Evolutionary conservation across 2,888 invertebrate species (phyloP).

Genomic region (Drosophila paucipuncta): DNA sequence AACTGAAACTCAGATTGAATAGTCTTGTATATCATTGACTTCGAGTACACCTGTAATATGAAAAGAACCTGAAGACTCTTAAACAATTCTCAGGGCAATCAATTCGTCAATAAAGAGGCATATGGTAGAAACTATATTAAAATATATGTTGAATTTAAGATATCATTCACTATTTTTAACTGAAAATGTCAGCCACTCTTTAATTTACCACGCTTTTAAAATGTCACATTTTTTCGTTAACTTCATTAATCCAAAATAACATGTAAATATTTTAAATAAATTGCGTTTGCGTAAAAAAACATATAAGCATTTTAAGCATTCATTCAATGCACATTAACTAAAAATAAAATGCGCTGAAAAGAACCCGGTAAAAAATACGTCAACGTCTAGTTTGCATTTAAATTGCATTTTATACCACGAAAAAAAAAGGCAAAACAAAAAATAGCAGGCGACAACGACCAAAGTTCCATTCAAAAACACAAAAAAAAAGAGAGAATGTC

Average conservation of each 20-base stretch:
- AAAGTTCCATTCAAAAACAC: conserved; percentile 49
- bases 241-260: conserved; percentile 28
- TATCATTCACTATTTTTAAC: not conserved
- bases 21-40: not conserved
- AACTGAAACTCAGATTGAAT: not conserved
- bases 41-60: not conserved
- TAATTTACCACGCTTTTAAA: not conserved
- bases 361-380: conserved; percentile 13
- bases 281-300: conserved; percentile 22
- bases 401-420: conserved; percentile 62
- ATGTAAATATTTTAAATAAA: conserved; percentile 20
- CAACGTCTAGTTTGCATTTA: conserved; percentile 67
- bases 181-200: not conserved
- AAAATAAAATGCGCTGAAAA: conserved; percentile 25
- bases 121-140: not conserved
- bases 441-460: conserved; percentile 37
- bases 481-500: conserved; percentile 24
- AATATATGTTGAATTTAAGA: not conserved
- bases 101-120: too few relatives aligned
- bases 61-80: not conserved
- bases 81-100: not conserved
- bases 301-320: conserved; percentile 21
- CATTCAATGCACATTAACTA: conserved; percentile 29
- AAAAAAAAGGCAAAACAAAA: conserved; percentile 14
- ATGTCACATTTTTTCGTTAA: not conserved